Evolutionary conservation across 1,140 invertebrate species (phyloP).

Genomic region (Lasioglossum albipes): DNA sequence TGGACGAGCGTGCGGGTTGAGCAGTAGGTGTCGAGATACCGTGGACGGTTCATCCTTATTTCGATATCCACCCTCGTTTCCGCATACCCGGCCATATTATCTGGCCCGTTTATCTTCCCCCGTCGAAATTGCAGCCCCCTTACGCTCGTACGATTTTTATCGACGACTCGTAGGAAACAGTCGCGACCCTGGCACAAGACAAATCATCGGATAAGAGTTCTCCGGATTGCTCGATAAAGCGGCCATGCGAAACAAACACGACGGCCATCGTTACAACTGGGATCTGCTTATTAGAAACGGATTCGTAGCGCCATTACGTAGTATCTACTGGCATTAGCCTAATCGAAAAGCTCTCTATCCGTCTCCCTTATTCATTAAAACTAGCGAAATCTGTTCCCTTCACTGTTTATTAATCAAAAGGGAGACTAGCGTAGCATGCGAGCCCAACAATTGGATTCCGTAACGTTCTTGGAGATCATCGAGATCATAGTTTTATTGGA

Average conservation of each 20-base stretch:
- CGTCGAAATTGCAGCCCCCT: slow-evolving; percentile 27
- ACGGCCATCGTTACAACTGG: neutral
- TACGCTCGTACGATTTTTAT: slow-evolving; percentile 15
- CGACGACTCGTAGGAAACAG: neutral
- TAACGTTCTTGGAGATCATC: too few relatives aligned
- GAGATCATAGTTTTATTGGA: too few relatives aligned
- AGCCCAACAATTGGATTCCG: too few relatives aligned
- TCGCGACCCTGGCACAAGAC: neutral
- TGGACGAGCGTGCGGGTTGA: slow-evolving; percentile 20
- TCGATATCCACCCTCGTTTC: slow-evolving; percentile 27
- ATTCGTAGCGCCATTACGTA: neutral
- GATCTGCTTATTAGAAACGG: neutral
- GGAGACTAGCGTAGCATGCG: too few relatives aligned
- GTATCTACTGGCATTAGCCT: neutral
- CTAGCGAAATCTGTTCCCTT: too few relatives aligned
- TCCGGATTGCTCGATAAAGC: neutral
- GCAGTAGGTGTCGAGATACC: slow-evolving; percentile 43
- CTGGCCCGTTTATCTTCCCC: slow-evolving; percentile 30
- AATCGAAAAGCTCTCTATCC: too few relatives aligned
- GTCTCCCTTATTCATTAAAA: too few relatives aligned
- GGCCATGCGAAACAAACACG: neutral
- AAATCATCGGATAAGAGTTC: slow-evolving; percentile 10
- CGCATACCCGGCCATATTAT: slow-evolving; percentile 27
- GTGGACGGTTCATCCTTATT: slow-evolving; percentile 48
- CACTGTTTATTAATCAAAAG: too few relatives aligned